Evolutionary conservation across 2,888 invertebrate species (phyloP).

Genomic region (Xylophagus ater): DNA sequence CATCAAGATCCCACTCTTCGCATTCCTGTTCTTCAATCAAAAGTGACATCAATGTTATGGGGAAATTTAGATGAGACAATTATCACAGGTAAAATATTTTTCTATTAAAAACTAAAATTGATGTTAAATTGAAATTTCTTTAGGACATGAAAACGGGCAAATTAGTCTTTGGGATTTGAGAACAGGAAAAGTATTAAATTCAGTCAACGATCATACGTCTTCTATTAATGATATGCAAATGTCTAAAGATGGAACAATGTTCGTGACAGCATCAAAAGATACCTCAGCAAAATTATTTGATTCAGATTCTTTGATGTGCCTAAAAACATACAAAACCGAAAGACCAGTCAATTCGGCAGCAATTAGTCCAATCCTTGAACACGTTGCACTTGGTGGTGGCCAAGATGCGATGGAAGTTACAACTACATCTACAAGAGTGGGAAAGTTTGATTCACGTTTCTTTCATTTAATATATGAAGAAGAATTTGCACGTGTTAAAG

Average conservation of each 20-base stretch:
- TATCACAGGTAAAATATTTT: slow-evolving; percentile 64
- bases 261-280: slow-evolving; percentile 95
- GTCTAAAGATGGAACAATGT: slow-evolving; percentile 86
- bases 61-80: slow-evolving; percentile 84
- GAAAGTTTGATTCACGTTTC: slow-evolving; percentile 93
- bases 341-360: slow-evolving; percentile 97
- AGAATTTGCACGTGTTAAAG: slow-evolving; percentile 95
- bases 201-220: slow-evolving; percentile 69
- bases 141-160: slow-evolving; percentile 86
- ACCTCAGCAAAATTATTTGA: slow-evolving; percentile 93
- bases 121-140: not conserved
- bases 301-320: slow-evolving; percentile 67
- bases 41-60: slow-evolving; percentile 90
- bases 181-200: slow-evolving; percentile 68
- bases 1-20: slow-evolving; percentile 62
- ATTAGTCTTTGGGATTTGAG: slow-evolving; percentile 88
- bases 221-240: slow-evolving; percentile 95
- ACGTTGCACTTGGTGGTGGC: slow-evolving; percentile 96
- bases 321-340: slow-evolving; percentile 96
- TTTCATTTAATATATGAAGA: slow-evolving; percentile 95
- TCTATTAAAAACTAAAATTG: not conserved
- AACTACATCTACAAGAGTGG: slow-evolving; percentile 83
- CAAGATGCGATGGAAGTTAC: slow-evolving; percentile 99
- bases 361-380: slow-evolving; percentile 88
- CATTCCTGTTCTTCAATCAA: slow-evolving; percentile 68